phyloP scores from a whole-genome alignment of 2,113 vertebrate genomes.

The Platanista minor region DNA sequence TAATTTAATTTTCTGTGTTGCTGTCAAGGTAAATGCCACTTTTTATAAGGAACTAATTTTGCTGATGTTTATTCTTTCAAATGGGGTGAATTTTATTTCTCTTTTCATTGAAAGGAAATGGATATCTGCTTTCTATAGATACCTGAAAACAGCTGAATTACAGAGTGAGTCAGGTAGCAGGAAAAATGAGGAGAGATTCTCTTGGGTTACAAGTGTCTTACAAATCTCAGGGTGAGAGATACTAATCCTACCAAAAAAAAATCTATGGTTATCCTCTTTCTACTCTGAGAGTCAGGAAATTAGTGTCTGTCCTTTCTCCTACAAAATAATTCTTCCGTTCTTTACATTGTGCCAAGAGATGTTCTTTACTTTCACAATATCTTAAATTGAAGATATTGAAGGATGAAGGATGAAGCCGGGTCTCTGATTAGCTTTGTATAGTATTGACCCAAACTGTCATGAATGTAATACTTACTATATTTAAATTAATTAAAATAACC shows the following conservation, averaged over 20 bases:
- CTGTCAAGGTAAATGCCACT: neutral
- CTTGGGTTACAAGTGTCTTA: neutral
- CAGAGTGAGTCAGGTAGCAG: neutral
- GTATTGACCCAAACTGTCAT: neutral
- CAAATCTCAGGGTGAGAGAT: neutral
- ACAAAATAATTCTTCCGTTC: neutral
- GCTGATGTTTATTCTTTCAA: neutral
- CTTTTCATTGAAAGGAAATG: neutral
- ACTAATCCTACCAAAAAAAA: neutral
- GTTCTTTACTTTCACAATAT: neutral
- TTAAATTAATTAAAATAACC: slow-evolving; percentile 21
- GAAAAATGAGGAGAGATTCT: neutral
- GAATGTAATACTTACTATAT: neutral
- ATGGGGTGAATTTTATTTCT: neutral
- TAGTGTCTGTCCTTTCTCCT: neutral
- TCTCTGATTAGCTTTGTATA: neutral
- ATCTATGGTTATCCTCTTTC: neutral
- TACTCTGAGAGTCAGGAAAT: neutral
- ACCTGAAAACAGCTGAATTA: neutral
- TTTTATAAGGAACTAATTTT: neutral
- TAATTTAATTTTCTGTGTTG: neutral
- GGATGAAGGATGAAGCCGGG: neutral
- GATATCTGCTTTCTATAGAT: neutral
- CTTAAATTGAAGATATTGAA: neutral
- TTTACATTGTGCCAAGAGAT: neutral